These are phyloP conservation scores for Pyralis farinalis DNA, from an alignment of 2,888 invertebrate genomes.

Conservation along the genomic window DNA sequence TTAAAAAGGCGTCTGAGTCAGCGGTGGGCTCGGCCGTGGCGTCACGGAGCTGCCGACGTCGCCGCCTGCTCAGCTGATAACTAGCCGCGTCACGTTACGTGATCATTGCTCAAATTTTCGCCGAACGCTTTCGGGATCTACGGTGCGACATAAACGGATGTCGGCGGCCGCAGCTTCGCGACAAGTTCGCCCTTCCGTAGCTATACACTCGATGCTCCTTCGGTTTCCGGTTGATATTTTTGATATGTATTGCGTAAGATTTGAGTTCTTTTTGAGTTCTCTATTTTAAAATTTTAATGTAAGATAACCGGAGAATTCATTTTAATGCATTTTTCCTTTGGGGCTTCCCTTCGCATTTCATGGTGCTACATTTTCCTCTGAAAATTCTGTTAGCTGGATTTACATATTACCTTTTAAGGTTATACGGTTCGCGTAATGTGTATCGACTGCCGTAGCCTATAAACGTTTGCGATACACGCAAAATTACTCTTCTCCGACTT, in stretches of 20 bases:
- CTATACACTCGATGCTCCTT: not conserved
- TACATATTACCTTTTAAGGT: too few relatives aligned
- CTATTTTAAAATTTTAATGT: too few relatives aligned
- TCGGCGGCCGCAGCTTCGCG: constrained; percentile 3
- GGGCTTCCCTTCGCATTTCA: too few relatives aligned
- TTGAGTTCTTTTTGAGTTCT: too few relatives aligned
- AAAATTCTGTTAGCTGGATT: too few relatives aligned
- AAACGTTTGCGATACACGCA: too few relatives aligned
- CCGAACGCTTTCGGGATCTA: constrained; percentile 23
- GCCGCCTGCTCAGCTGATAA: constrained; percentile 38
- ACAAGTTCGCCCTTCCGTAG: not conserved
- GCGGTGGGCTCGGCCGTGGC: constrained; percentile 30
- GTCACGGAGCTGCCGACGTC: constrained; percentile 23
- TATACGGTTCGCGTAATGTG: too few relatives aligned
- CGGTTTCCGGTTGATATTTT: not conserved
- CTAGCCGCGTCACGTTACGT: constrained; percentile 31
- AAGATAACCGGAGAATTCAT: too few relatives aligned
- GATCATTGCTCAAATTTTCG: constrained; percentile 23
- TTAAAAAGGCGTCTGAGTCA: constrained; percentile 59
- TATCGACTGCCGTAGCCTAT: too few relatives aligned
- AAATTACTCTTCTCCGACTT: too few relatives aligned
- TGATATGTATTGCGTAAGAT: too few relatives aligned
- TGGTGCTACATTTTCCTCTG: too few relatives aligned
- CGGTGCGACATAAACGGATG: constrained; percentile 1
- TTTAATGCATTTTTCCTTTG: not conserved